These are phyloP conservation scores for Petrocephalus microphthalmus DNA, from an alignment of 2,113 vertebrate species.

Conservation along the genomic window DNA sequence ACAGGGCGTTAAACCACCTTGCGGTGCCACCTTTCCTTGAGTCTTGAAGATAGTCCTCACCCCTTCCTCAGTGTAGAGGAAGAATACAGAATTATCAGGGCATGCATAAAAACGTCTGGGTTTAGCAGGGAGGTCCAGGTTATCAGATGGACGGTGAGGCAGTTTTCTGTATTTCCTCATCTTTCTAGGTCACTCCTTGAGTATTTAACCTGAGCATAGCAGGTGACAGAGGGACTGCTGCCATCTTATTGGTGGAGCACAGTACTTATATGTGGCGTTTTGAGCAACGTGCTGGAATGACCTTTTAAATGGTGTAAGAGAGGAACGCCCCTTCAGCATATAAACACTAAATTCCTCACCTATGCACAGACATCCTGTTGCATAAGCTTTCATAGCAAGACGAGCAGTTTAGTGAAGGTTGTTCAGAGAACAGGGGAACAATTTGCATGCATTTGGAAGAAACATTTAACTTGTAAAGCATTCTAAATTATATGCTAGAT, in stretches of 20 bases:
- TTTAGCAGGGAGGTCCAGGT: background rate
- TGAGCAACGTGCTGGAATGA: background rate
- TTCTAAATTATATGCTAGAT: background rate
- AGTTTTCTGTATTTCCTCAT: background rate
- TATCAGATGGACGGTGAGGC: background rate
- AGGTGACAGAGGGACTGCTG: background rate
- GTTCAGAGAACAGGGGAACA: background rate
- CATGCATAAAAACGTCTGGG: background rate
- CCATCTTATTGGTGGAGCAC: background rate
- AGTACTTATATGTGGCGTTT: background rate
- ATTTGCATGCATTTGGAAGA: background rate
- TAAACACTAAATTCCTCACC: background rate
- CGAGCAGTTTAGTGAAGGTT: background rate
- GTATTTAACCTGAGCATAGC: background rate
- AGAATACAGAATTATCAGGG: background rate
- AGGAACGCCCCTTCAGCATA: background rate
- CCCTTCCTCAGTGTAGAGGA: too few species aligned
- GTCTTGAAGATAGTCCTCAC: too few species aligned
- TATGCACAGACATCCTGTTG: background rate
- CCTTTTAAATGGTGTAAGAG: background rate
- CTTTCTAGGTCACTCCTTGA: background rate
- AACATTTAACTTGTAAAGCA: background rate
- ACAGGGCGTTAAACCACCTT: too few species aligned
- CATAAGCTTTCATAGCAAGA: background rate
- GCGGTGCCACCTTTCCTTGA: too few species aligned